Base-by-base conservation (phyloP, 53 echinoderm and acorn worm species). In the Stichopus horrens region DNA sequence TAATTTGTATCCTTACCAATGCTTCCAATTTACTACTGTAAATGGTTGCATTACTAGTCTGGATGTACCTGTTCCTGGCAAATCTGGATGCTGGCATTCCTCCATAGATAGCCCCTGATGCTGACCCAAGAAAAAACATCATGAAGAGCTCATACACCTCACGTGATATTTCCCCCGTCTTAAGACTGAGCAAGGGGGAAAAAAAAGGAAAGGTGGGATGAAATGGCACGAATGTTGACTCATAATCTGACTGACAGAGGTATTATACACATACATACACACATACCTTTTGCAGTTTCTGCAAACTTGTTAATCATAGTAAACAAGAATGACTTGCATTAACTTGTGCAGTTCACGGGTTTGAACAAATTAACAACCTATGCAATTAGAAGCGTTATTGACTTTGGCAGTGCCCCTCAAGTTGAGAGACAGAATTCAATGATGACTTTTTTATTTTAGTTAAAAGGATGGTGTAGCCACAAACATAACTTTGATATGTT, bases 1-100 rank as follows among this genome's bases (percentile, higher is more conserved):
- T 37, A 37, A 37, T 37, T 37, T 37, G 37, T 37, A 59, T 71
- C 85, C 88, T 91, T 77, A 96, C 96, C 88, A 92, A 87, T 60
- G 96, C 96, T 77, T 96, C 91, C 5, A 96, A 80, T 83, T 87
- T 89, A 66, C 89, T 95, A 87, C 88, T 88, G 90, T 96, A 96
- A 19, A 93, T 55, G 5, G 90, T 84, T 74, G 91, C 94, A 53
- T 90, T 83, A 77, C 95, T 95, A 18, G 90, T 91, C 23, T 96
- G 87, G 53, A 95, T 93, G 89, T 92, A 96, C 6, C 96, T 90
- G 54, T 91, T 60, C 23, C 95, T 88, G 21, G 93, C 92, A 65
- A 85, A 91, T 52, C 93, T 77, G 55, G 93, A 91, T 21, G 96
- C 96, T 21, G 96, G 96, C 7, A 95, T 60, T 10, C 96, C 96